A percentile compares a stretch with the other conserved stretches of the same genome.
These are phyloP conservation scores for Plotosus lineatus DNA, from an alignment of 2,113 vertebrate species.

Conservation along the genomic window DNA sequence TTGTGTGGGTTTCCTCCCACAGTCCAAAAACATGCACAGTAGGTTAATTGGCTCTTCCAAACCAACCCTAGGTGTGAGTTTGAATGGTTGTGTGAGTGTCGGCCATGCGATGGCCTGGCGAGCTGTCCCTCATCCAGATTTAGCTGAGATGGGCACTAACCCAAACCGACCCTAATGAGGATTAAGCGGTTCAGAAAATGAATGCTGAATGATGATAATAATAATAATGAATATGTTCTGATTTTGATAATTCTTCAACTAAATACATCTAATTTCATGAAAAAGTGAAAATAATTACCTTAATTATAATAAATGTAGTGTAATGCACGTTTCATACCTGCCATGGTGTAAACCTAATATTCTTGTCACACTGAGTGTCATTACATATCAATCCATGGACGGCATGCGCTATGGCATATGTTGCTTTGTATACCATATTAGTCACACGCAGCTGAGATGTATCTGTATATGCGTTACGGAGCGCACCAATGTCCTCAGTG, in stretches of 20 bases:
- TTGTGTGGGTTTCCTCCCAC: too few species aligned
- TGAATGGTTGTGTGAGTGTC: too few species aligned
- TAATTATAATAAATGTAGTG: neutral
- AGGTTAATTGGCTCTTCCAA: too few species aligned
- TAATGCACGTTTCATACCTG: constrained; percentile 55
- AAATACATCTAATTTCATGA: neutral
- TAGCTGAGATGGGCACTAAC: too few species aligned
- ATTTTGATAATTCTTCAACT: neutral
- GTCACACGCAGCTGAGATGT: constrained; percentile 66
- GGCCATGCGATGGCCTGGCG: too few species aligned
- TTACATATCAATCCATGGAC: constrained; percentile 61
- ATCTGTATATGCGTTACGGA: constrained; percentile 65
- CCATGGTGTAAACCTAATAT: constrained; percentile 46
- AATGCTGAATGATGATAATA: neutral
- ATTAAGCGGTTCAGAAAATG: too few species aligned
- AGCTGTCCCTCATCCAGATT: too few species aligned
- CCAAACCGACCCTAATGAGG: too few species aligned
- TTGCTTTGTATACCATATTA: constrained; percentile 73
- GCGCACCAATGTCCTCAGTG: constrained; percentile 55
- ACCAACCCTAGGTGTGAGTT: too few species aligned
- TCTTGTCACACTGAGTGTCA: constrained; percentile 56
- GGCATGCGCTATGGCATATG: constrained; percentile 68
- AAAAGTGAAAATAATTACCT: neutral
- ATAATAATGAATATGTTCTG: neutral
- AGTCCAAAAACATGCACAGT: too few species aligned